Evolutionary conservation across 2,113 vertebrate species (phyloP).

Genomic region (Catharus minimus): DNA sequence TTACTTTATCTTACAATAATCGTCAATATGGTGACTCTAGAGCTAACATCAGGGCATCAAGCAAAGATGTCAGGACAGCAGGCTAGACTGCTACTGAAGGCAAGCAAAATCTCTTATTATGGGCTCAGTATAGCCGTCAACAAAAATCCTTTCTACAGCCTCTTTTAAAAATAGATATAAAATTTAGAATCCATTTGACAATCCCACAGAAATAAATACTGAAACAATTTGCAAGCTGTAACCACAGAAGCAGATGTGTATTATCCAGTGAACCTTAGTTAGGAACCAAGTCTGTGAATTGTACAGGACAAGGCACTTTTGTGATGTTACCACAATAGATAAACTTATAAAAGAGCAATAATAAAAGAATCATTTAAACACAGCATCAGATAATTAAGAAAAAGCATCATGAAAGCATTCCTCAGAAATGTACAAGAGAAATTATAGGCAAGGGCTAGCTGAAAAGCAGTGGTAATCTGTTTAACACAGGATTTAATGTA

Average conservation of each 20-base stretch:
- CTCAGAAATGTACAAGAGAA: background rate
- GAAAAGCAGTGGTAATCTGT: background rate
- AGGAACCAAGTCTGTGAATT: background rate
- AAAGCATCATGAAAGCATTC: background rate
- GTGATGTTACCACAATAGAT: background rate
- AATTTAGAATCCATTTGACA: background rate
- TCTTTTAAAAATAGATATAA: background rate
- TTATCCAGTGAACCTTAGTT: background rate
- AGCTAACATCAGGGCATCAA: background rate
- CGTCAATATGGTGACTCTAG: background rate
- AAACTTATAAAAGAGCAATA: background rate
- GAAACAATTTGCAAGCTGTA: background rate
- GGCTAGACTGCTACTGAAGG: background rate
- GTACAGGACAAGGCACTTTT: fast-evolving
- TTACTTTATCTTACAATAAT: background rate
- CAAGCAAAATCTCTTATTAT: background rate
- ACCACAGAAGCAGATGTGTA: background rate
- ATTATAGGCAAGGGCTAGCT: background rate
- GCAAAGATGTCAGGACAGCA: background rate
- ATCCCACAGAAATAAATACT: background rate
- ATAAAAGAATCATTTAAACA: background rate
- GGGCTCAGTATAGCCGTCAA: background rate
- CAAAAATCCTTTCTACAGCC: background rate
- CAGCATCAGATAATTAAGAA: background rate
- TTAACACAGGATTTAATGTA: background rate